Percentiles rank a stretch among this genome's conserved stretches.
Evolutionary conservation across 2,888 invertebrate genomes (phyloP).

Genomic region (Ophonus ardosiacus): DNA sequence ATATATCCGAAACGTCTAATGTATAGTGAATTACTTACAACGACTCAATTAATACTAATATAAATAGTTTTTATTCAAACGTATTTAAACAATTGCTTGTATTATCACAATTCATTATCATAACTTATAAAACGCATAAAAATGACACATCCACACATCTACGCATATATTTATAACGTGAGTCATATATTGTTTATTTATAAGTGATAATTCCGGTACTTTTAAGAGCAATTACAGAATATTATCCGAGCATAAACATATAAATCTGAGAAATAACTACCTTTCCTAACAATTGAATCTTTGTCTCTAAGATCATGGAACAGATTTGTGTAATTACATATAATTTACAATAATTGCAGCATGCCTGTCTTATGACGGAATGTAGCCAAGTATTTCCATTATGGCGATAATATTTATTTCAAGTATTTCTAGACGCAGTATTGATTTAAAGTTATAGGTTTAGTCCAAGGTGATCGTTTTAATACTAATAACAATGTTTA

Average conservation of each 20-base stretch:
- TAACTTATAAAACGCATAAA: constrained; percentile 17
- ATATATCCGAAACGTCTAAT: no score
- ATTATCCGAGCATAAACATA: constrained; percentile 24
- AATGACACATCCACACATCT: constrained; percentile 19
- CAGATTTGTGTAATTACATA: constrained; percentile 29
- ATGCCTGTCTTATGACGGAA: constrained; percentile 18
- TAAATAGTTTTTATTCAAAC: no score
- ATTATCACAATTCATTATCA: not conserved
- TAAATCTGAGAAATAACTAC: constrained; percentile 1
- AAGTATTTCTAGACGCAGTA: constrained; percentile 44
- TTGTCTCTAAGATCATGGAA: constrained; percentile 14
- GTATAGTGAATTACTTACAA: no score
- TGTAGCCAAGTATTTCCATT: constrained; percentile 37
- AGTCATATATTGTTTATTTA: not conserved
- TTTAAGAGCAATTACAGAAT: constrained; percentile 30
- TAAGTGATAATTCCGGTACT: constrained; percentile 1
- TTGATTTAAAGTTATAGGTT: constrained; percentile 33
- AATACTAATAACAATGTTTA: constrained; percentile 20
- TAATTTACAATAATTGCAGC: constrained; percentile 28
- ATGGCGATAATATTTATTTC: constrained; percentile 39
- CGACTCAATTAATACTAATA: no score
- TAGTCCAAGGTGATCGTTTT: constrained; percentile 26
- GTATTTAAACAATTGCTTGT: not conserved
- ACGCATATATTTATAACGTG: not conserved
- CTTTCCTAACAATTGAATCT: constrained; percentile 23